Percentiles rank a stretch among this genome's conserved stretches.
Conservation (phyloP, 1,140 invertebrate genomes). For the Leptonema lineaticorne region DNA sequence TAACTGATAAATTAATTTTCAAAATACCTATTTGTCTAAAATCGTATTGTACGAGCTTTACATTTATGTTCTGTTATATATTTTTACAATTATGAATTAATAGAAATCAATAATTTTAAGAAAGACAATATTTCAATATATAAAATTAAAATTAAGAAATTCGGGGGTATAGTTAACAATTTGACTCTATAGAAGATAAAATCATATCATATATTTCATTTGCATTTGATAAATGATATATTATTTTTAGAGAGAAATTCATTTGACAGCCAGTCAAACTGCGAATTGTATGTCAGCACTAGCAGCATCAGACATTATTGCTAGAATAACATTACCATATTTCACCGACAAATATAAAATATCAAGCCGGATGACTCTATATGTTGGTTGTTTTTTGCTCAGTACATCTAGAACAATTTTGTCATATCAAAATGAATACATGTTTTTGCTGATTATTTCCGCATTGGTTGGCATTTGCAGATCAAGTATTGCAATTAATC, state of each 20-base stretch:
- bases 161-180: too few species aligned
- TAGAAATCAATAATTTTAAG: too few species aligned
- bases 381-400: conserved; percentile 50
- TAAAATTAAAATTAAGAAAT: too few species aligned
- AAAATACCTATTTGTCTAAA: too few species aligned
- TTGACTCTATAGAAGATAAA: too few species aligned
- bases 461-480: conserved; percentile 63
- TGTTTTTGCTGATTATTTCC: conserved; percentile 51
- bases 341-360: conserved; percentile 64
- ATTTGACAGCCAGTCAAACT: conserved; percentile 57
- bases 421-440: conserved; percentile 54
- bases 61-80: not conserved
- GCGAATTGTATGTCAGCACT: conserved; percentile 67
- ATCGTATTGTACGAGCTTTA: not conserved
- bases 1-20: too few species aligned
- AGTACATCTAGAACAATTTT: conserved; percentile 56
- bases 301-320: conserved; percentile 66
- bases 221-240: not conserved
- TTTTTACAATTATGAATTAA: not conserved
- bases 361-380: conserved; percentile 52
- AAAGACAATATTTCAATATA: too few species aligned
- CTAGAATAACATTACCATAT: conserved; percentile 62
- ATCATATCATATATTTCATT: too few species aligned
- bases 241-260: conserved; percentile 53
- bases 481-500: conserved; percentile 67